phyloP scores from a whole-genome alignment of 2,797 vertebrate species.

The Poliocrania exsul region DNA sequence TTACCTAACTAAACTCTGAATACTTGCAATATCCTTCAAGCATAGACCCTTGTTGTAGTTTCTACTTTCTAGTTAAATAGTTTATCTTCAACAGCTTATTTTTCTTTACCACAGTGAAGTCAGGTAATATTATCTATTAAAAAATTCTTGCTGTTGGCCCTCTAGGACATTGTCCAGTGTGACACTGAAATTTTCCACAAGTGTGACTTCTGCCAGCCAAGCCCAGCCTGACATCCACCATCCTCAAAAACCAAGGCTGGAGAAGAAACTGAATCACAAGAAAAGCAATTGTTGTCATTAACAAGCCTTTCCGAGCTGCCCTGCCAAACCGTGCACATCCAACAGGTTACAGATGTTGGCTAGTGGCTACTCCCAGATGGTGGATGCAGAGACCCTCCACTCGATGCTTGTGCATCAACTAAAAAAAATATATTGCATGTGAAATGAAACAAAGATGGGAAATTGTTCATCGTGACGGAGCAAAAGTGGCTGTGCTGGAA shows the following conservation, averaged over 20 bases:
- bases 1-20: not conserved
- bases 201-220: not conserved
- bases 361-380: not conserved
- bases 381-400: not conserved
- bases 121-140: not conserved
- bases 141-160: not conserved
- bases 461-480: accelerated
- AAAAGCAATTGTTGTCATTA: not conserved
- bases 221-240: not conserved
- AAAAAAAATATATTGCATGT: not conserved
- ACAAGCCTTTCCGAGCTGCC: not conserved
- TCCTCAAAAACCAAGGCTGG: not conserved
- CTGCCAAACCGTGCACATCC: not conserved
- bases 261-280: not conserved
- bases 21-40: not conserved
- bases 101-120: not conserved
- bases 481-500: not conserved
- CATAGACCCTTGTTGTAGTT: not conserved
- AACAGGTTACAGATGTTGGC: not conserved
- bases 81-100: not conserved
- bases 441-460: not conserved
- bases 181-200: not conserved
- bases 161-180: not conserved
- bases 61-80: not conserved
- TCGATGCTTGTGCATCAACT: not conserved